phyloP scores from a whole-genome alignment of 1,140 invertebrate genomes.

The Mya arenaria region DNA sequence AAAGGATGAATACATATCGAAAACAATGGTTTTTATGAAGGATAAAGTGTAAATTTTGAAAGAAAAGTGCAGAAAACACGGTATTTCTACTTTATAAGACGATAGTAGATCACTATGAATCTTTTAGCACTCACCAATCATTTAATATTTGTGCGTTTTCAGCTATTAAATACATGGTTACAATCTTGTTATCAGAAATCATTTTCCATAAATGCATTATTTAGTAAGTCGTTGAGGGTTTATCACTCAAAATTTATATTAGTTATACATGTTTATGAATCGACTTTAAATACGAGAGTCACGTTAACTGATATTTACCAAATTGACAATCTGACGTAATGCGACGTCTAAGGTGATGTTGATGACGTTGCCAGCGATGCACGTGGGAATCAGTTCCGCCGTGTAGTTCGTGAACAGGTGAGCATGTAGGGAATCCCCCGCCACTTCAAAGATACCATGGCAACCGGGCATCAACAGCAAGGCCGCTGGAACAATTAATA shows the following conservation, averaged over 20 bases:
- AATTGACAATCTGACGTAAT: constrained; percentile 9
- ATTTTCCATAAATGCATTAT: background rate
- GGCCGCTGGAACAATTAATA: too few species aligned
- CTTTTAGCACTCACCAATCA: background rate
- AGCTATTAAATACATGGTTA: background rate
- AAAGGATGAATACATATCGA: too few species aligned
- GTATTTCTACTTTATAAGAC: too few species aligned
- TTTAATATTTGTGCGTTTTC: background rate
- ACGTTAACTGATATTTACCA: constrained; percentile 5
- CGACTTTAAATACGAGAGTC: background rate
- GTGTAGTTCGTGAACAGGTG: constrained; percentile 6
- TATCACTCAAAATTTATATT: background rate
- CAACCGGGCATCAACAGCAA: too few species aligned
- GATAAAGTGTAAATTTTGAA: too few species aligned
- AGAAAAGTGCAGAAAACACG: too few species aligned
- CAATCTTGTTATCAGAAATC: background rate
- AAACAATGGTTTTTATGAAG: too few species aligned
- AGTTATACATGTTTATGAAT: background rate
- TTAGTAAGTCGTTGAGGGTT: background rate
- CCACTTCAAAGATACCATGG: too few species aligned
- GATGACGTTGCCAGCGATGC: background rate
- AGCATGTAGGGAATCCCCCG: background rate
- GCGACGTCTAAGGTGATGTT: constrained; percentile 17
- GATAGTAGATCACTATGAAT: too few species aligned
- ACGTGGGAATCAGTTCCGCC: background rate